These are phyloP conservation scores for Rostratula benghalensis DNA, from an alignment of 2,113 vertebrate genomes.

Conservation along the genomic window DNA sequence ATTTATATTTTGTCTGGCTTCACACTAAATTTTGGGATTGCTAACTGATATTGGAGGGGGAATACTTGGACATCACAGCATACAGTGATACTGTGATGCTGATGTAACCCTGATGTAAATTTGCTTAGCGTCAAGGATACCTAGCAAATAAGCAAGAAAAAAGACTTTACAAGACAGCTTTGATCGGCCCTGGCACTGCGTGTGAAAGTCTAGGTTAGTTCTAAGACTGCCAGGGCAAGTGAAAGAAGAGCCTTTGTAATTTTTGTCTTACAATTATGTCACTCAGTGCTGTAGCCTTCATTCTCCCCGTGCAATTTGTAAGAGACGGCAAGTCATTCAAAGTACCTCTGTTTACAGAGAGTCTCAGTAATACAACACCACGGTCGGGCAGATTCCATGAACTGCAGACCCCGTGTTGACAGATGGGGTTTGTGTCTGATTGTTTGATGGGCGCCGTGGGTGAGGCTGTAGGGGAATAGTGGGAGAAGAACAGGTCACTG, in stretches of 20 bases:
- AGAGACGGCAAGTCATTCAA: conserved; percentile 61
- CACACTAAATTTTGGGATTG: neutral
- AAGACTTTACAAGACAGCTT: neutral
- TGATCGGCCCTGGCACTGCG: neutral
- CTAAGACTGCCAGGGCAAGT: conserved; percentile 20
- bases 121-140: neutral
- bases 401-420: conserved; percentile 54
- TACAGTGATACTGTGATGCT: neutral
- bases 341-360: conserved; percentile 60
- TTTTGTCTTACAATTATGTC: conserved; percentile 58
- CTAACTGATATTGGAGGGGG: neutral
- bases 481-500: neutral
- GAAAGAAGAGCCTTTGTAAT: conserved; percentile 51
- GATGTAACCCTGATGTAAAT: neutral
- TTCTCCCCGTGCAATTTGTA: conserved; percentile 37
- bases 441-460: conserved; percentile 45
- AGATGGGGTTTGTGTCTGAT: conserved; percentile 56
- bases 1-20: neutral
- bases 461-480: conserved; percentile 10
- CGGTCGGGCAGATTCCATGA: conserved; percentile 52
- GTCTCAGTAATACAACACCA: conserved; percentile 44
- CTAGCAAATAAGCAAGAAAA: neutral
- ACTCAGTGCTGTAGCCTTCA: conserved; percentile 41
- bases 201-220: conserved; percentile 37
- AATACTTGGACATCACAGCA: neutral